Evolutionary conservation across 2,113 vertebrate species (phyloP).

Genomic region (Alouatta palliata): DNA sequence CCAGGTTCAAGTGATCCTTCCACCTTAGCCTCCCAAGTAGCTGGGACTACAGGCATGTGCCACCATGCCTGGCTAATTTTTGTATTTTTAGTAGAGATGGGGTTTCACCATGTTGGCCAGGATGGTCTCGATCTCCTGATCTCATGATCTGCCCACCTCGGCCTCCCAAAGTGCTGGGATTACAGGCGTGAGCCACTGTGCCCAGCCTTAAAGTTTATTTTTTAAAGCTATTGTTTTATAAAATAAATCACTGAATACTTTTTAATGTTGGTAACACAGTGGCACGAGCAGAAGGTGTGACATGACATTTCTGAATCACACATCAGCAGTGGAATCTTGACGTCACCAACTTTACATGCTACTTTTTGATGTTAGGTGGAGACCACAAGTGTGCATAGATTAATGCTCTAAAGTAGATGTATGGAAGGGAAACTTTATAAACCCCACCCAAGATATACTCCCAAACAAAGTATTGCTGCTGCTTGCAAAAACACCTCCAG

Average conservation of each 20-base stretch:
- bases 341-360: background rate
- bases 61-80: no score
- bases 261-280: background rate
- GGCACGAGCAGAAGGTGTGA: background rate
- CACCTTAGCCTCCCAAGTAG: no score
- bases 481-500: background rate
- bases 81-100: no score
- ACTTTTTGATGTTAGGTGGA: background rate
- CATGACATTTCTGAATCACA: background rate
- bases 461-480: background rate
- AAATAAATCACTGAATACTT: background rate
- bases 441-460: background rate
- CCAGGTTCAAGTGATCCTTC: no score
- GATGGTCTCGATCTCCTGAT: no score
- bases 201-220: background rate
- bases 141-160: no score
- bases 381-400: background rate
- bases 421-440: background rate
- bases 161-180: no score
- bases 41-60: no score
- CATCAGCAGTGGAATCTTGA: background rate
- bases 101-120: no score
- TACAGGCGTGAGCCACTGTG: no score
- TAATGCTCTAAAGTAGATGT: background rate
- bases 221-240: background rate